Evolutionary conservation across 2,797 vertebrate genomes (phyloP), one percentile per base, ranked within the genome.

Genomic region (Arrhamphus sclerolepis): DNA sequence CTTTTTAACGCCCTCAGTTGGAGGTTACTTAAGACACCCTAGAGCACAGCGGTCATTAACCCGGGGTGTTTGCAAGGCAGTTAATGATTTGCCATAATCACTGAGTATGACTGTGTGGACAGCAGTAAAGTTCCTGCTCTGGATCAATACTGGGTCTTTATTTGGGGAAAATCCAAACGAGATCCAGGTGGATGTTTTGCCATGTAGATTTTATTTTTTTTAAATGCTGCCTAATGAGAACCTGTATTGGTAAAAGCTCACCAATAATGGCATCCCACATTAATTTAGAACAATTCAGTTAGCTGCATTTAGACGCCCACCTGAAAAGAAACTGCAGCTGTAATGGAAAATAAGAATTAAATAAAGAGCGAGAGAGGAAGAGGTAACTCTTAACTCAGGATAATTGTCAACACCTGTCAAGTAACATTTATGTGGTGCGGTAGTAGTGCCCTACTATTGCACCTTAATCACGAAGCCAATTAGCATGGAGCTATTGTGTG

Each of bases 21-120:
- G 63, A 76, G 56, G 72, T 86, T 64, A 72, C 67, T 66, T 7
- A 60, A 50, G 46, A 44, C 49, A 42, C 65, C 62, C 55, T 9
- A 44, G 22, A 67, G 78, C 51, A 62, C 70, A 67, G 2, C 34
- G 75, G 66, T 66, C 81, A 75, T 90, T 89, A 82, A 84, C 74
- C 75, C 16, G 14, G 2, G 47, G 56, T 77, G 60, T 70, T 59
- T 81, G 62, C 63, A 56, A 52, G 52, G 59, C 64, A 34, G 73
- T 81, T 74, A 82, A 85, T 78, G 75, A 78, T 83, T 82, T 60
- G 17, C 55, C 55, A 46, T 72, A 48, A 42, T 56, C 24, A 2
- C 24, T 7, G 29, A 41, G 17, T 40, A 39, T 44, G 44, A 19
- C 9, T 41, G 20, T 46, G 28, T 41, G 51, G 56, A 56, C 63